Evolutionary conservation across 2,888 invertebrate species (phyloP).

Genomic region (Phalangium opilio): DNA sequence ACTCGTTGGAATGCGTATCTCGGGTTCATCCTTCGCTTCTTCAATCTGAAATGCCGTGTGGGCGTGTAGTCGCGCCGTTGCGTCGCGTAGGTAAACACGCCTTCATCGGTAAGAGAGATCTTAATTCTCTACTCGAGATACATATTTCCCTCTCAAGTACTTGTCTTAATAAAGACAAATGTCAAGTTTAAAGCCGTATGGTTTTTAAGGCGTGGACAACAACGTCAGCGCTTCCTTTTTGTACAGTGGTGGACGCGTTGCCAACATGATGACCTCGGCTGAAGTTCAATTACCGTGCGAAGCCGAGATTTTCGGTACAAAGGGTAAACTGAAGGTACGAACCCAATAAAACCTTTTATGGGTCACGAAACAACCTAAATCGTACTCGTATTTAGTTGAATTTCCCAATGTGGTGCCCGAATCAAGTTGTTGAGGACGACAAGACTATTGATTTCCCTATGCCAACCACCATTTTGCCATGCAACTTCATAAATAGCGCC

Average conservation of each 20-base stretch:
- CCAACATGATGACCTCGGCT: slow-evolving; percentile 35
- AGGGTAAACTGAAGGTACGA: slow-evolving; percentile 46
- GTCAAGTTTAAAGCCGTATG: no score
- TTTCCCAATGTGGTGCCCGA: slow-evolving; percentile 13
- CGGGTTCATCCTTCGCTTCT: no score
- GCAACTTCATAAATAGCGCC: slow-evolving; percentile 52
- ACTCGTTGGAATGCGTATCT: no score
- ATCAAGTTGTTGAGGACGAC: slow-evolving; percentile 4
- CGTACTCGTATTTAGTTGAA: slow-evolving; percentile 4
- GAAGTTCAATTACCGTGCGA: slow-evolving; percentile 43
- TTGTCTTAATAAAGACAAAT: no score
- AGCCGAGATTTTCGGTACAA: slow-evolving; percentile 49
- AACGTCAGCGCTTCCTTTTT: slow-evolving; percentile 48
- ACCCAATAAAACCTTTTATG: not conserved
- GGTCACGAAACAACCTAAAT: no score
- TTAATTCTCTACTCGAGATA: no score
- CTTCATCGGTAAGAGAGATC: no score
- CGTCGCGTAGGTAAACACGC: no score
- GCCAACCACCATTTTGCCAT: slow-evolving; percentile 42
- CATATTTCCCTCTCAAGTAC: no score
- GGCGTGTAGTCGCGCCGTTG: no score
- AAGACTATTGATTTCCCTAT: slow-evolving; percentile 40
- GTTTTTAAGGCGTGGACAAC: slow-evolving; percentile 44
- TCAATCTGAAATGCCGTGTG: no score
- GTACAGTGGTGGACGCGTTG: slow-evolving; percentile 47